A percentile compares a stretch with the other conserved stretches of the same genome.
These are phyloP conservation scores for Physella acuta DNA, from an alignment of 1,140 invertebrate species.

Conservation along the genomic window DNA sequence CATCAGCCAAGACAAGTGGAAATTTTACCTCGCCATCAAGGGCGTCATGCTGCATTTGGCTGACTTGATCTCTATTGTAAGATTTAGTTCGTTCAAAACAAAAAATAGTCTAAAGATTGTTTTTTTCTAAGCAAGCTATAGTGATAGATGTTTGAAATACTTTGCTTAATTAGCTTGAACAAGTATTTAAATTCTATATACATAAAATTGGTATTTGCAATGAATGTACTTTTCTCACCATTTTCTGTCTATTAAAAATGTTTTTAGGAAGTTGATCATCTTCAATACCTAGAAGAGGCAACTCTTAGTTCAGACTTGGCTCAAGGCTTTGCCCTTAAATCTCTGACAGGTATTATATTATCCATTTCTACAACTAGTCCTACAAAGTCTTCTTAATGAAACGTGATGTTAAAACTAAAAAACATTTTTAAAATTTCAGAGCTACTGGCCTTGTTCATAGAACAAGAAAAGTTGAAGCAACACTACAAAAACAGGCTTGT, in stretches of 20 bases:
- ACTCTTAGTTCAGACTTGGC: slow-evolving; percentile 91
- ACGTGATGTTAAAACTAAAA: too few relatives aligned
- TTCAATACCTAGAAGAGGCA: slow-evolving; percentile 66
- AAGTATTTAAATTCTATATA: too few relatives aligned
- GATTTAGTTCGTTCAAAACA: not conserved
- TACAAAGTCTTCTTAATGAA: too few relatives aligned
- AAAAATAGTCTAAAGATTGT: not conserved
- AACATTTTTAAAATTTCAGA: slow-evolving; percentile 68
- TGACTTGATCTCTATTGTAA: slow-evolving; percentile 74
- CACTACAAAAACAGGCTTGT: slow-evolving; percentile 88
- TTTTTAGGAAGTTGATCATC: slow-evolving; percentile 80
- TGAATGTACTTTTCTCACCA: too few relatives aligned
- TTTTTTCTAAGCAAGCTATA: too few relatives aligned
- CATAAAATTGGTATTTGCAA: too few relatives aligned
- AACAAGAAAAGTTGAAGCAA: slow-evolving; percentile 73
- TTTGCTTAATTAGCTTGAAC: too few relatives aligned
- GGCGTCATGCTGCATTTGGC: slow-evolving; percentile 84
- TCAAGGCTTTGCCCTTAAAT: slow-evolving; percentile 70
- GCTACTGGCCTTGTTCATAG: slow-evolving; percentile 75
- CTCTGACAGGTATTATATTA: slow-evolving; percentile 52
- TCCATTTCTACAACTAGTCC: too few relatives aligned
- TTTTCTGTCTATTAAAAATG: too few relatives aligned
- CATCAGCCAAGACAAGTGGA: slow-evolving; percentile 73
- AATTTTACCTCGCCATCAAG: slow-evolving; percentile 78
- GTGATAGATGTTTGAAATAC: too few relatives aligned